These are phyloP conservation scores for Andrena praecox DNA, from an alignment of 2,888 invertebrate genomes.

Conservation along the genomic window DNA sequence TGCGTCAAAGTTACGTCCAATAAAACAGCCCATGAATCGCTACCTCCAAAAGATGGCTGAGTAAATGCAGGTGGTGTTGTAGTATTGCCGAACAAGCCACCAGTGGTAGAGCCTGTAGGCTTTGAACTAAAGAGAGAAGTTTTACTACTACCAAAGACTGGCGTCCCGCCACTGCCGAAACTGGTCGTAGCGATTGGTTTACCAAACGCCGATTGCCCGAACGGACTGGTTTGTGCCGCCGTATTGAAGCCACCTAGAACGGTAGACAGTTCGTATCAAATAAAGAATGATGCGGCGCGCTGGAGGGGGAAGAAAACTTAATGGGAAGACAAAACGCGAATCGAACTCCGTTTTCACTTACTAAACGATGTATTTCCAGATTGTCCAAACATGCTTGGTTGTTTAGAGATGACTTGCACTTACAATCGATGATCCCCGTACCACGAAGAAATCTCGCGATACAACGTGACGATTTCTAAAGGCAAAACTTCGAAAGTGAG, in stretches of 20 bases:
- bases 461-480: neutral
- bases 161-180: slow-evolving; percentile 88
- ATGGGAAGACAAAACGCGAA: neutral
- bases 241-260: slow-evolving; percentile 85
- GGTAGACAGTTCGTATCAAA: slow-evolving; percentile 23
- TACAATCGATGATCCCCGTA: neutral
- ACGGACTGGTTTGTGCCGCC: slow-evolving; percentile 86
- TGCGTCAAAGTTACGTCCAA: slow-evolving; percentile 11
- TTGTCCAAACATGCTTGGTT: slow-evolving; percentile 79
- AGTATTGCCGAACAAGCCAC: slow-evolving; percentile 88
- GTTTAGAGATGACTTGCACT: neutral
- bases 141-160: slow-evolving; percentile 89
- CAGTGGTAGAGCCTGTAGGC: slow-evolving; percentile 85
- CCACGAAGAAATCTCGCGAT: slow-evolving; percentile 20
- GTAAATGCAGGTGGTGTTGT: slow-evolving; percentile 89
- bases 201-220: slow-evolving; percentile 86
- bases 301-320: neutral
- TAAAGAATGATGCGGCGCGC: neutral
- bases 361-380: slow-evolving; percentile 84
- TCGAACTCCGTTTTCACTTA: slow-evolving; percentile 68
- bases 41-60: slow-evolving; percentile 84
- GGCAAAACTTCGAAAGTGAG: neutral
- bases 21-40: slow-evolving; percentile 28
- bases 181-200: slow-evolving; percentile 87
- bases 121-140: slow-evolving; percentile 87